A percentile compares a stretch with the other conserved stretches of the same genome.
Evolutionary conservation across 2,113 vertebrate genomes (phyloP).

Genomic region (Platichthys stellatus): DNA sequence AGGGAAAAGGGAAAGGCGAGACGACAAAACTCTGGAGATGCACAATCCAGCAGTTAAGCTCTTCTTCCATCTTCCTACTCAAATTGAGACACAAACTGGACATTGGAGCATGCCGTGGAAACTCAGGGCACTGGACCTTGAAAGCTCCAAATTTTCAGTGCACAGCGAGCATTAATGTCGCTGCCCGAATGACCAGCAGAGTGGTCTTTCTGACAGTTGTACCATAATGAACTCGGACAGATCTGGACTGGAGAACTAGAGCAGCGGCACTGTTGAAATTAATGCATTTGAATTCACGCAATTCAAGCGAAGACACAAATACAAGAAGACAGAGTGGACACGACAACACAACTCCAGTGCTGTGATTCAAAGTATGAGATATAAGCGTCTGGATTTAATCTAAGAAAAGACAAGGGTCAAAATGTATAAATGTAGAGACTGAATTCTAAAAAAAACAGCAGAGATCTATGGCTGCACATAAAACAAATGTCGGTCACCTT

Average conservation of each 20-base stretch:
- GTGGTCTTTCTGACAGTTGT: slow-evolving; percentile 66
- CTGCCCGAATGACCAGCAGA: slow-evolving; percentile 67
- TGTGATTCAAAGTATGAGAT: slow-evolving; percentile 22
- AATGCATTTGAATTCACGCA: not conserved
- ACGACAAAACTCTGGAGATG: slow-evolving; percentile 20
- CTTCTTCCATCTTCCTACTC: slow-evolving; percentile 49
- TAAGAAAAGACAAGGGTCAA: not conserved
- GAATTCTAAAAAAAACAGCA: slow-evolving; percentile 4
- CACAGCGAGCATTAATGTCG: slow-evolving; percentile 37
- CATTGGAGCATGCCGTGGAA: slow-evolving; percentile 45
- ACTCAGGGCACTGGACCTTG: slow-evolving; percentile 63
- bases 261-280: slow-evolving; percentile 49
- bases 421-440: not conserved
- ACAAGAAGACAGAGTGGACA: slow-evolving; percentile 50
- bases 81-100: slow-evolving; percentile 69
- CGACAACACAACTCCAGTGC: slow-evolving; percentile 15
- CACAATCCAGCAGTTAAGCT: slow-evolving; percentile 21
- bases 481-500: slow-evolving; percentile 18
- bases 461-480: slow-evolving; percentile 5
- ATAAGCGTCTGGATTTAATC: slow-evolving; percentile 2
- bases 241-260: slow-evolving; percentile 72
- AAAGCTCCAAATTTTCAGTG: slow-evolving; percentile 54
- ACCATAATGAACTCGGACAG: slow-evolving; percentile 67
- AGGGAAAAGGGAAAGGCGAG: not conserved
- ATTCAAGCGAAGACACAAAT: slow-evolving; percentile 58